Evolutionary conservation across 2,113 vertebrate species (phyloP).

Genomic region (Herpetotheres cachinnans): DNA sequence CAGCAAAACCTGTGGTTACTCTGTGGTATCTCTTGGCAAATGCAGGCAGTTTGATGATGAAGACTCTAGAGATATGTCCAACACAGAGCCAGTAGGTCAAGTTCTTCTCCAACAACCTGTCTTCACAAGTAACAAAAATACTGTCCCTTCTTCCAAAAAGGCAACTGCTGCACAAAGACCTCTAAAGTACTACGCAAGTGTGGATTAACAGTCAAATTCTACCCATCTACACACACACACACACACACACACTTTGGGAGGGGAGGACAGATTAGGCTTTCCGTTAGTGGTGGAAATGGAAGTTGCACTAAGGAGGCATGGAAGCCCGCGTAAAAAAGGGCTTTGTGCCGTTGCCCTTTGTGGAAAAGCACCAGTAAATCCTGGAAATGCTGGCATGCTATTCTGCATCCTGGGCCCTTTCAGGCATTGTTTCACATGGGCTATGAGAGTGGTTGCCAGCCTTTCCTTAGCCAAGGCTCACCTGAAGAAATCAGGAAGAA

Average conservation of each 20-base stretch:
- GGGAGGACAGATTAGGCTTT: background rate
- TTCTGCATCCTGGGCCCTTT: background rate
- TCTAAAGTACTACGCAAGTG: background rate
- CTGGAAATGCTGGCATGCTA: background rate
- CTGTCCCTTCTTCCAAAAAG: background rate
- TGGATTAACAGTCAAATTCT: background rate
- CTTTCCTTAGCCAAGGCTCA: background rate
- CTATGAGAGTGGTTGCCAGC: fast-evolving
- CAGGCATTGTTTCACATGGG: background rate
- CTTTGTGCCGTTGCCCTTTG: background rate
- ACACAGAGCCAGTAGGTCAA: background rate
- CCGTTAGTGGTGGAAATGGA: background rate
- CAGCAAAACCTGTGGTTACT: background rate
- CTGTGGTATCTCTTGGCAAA: background rate
- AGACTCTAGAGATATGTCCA: background rate
- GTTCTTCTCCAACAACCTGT: background rate
- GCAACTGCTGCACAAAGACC: background rate
- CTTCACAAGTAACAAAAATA: background rate
- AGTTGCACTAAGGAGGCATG: background rate
- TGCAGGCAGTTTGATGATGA: background rate
- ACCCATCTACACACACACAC: background rate
- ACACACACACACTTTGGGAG: background rate
- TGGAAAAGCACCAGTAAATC: background rate
- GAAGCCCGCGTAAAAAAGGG: background rate
- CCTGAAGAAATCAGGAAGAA: background rate